Conservation (phyloP, 2,797 vertebrate species). For the Sarcoramphus papa region DNA sequence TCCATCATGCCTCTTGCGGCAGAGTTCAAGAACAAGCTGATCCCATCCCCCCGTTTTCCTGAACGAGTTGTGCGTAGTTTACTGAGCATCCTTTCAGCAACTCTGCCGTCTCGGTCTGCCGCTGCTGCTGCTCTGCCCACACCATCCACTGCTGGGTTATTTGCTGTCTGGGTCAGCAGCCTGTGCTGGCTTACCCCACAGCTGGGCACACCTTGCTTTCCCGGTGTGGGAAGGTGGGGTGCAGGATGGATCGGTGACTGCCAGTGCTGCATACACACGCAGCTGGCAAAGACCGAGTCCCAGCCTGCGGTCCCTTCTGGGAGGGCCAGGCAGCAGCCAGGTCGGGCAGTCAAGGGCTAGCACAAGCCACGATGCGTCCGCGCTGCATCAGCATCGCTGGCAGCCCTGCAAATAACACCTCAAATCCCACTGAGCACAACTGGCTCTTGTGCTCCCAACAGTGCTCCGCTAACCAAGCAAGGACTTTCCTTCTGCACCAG, state of each 20-base stretch:
- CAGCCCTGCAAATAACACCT: background rate
- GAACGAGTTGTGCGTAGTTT: background rate
- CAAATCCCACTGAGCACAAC: background rate
- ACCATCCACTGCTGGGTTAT: background rate
- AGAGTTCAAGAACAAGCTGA: background rate
- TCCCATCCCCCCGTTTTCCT: background rate
- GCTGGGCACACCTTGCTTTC: background rate
- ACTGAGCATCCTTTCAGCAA: background rate
- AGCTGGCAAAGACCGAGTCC: background rate
- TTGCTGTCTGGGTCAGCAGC: background rate
- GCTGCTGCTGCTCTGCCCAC: background rate
- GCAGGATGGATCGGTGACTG: background rate
- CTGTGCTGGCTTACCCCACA: background rate
- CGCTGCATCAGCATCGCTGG: fast-evolving
- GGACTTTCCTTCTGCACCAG: background rate
- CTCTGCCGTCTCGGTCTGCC: background rate
- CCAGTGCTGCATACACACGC: background rate
- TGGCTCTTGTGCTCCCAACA: background rate
- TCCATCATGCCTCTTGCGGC: background rate
- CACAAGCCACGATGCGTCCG: fast-evolving
- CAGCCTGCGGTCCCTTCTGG: background rate
- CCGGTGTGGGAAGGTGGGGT: background rate
- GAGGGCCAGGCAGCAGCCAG: background rate
- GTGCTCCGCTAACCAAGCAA: background rate
- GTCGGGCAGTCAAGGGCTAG: background rate